Percentiles rank a stretch among this genome's conserved stretches.
These are phyloP conservation scores for Apostichopus japonicus DNA, from an alignment of 35 echinoderm and acorn worm genomes.

Conservation along the genomic window DNA sequence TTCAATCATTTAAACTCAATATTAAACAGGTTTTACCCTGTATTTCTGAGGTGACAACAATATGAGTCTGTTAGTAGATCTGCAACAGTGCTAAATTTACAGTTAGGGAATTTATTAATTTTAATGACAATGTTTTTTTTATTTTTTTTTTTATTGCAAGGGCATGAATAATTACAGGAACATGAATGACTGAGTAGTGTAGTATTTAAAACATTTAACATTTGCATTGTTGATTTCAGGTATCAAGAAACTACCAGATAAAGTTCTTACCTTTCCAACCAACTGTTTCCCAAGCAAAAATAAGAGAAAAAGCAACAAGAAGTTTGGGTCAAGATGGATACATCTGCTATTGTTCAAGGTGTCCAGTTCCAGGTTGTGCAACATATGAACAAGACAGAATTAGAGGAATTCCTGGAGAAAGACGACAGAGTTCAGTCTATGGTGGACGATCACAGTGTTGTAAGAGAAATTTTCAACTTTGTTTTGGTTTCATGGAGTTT, in stretches of 20 bases:
- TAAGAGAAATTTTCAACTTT: neutral
- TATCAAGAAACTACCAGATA: neutral
- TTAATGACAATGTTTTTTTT: too few relatives aligned
- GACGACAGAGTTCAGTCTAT: slow-evolving; percentile 48
- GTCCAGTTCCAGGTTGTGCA: slow-evolving; percentile 55
- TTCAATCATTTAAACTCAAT: too few relatives aligned
- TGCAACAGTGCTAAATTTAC: too few relatives aligned
- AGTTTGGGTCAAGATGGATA: neutral
- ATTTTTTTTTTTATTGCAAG: too few relatives aligned
- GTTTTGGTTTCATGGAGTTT: too few relatives aligned
- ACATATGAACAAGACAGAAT: slow-evolving; percentile 52
- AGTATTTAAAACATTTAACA: too few relatives aligned
- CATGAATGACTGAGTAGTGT: too few relatives aligned
- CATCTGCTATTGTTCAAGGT: neutral
- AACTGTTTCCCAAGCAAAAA: neutral
- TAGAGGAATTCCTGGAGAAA: slow-evolving; percentile 50
- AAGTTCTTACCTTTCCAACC: neutral
- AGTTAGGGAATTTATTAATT: too few relatives aligned
- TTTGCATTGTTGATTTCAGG: neutral
- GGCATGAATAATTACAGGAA: too few relatives aligned
- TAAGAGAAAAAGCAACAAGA: neutral
- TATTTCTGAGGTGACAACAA: too few relatives aligned
- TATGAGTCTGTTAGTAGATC: too few relatives aligned
- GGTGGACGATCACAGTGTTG: slow-evolving; percentile 53
- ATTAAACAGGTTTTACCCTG: too few relatives aligned